Conservation (phyloP, 2,797 vertebrate species). For the Melanotaenia pygmaea region DNA sequence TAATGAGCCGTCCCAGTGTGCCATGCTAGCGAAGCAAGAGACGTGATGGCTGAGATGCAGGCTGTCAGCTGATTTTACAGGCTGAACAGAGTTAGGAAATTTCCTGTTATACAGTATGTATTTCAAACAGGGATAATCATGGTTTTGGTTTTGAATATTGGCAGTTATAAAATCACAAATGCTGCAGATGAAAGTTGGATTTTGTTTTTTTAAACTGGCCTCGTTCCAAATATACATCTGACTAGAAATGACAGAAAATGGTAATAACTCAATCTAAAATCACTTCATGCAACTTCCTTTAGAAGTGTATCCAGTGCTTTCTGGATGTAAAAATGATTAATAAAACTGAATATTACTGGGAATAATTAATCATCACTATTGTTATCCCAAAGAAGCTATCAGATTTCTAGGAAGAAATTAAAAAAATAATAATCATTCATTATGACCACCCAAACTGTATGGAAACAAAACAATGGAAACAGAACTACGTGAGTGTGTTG, state of each 20-base stretch:
- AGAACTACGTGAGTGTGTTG: background rate
- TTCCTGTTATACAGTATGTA: no score
- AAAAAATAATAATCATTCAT: conserved; percentile 39
- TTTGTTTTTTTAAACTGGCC: no score
- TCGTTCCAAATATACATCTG: no score
- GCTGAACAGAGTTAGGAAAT: no score
- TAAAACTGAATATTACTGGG: conserved; percentile 17
- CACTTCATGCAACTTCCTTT: conserved; percentile 14
- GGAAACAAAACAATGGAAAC: conserved; percentile 27
- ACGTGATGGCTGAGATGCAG: conserved; percentile 53
- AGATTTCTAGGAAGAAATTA: conserved; percentile 39
- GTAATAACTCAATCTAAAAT: conserved; percentile 12
- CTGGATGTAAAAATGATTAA: conserved; percentile 18
- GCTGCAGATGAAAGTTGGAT: no score
- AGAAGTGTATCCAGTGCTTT: background rate
- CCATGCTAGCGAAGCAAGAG: conserved; percentile 71
- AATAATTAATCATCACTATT: conserved; percentile 34
- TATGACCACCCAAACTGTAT: conserved; percentile 20
- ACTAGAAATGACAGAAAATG: no score
- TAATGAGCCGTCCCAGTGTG: conserved; percentile 84
- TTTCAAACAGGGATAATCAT: no score
- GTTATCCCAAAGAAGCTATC: conserved; percentile 61
- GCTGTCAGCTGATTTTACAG: conserved; percentile 39
- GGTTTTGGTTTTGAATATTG: no score
- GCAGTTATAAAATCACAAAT: no score